Base-by-base conservation (phyloP, 2,888 invertebrate species). In the Rhagonycha lutea region DNA sequence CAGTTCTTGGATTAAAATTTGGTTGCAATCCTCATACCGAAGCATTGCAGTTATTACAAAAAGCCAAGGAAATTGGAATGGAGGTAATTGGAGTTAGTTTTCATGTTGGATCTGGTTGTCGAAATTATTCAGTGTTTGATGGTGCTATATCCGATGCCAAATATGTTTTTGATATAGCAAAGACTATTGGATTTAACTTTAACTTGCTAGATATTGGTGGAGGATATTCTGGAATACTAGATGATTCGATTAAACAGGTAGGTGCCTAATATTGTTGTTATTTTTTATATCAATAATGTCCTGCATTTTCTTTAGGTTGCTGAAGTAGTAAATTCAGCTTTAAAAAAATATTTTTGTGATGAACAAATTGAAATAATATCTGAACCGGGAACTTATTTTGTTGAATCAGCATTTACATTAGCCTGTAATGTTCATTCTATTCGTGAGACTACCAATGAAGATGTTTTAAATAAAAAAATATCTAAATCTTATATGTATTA, bases 311-410 rank as follows among this genome's bases (percentile, higher is more conserved):
- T 84, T 70, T 78, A 87, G 94, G 94, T 96, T 84, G 93, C 96
- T 2, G 89, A 89, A 12, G 92, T 95, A 81, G 91, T 99, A 78
- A 97, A 96, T 87, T 84, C 88, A n/a, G 93, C 97, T 0, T 87
- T 99, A 80, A 93, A 94, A 76, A 90, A 91, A 76, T 93, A 94
- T 87, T 99, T 99, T 89, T 93, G 95, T 11, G 92, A 92, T 81
- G 93, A 95, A 18, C 91, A 91, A 78, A 93, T 98, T 79, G 91
- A 92, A 26, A 92, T 99, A 77, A 97, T 99, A 84, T 97, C 98
- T 10, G 99, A 99, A 88, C 98, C 98, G 0, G 99, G 99, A 4
- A 92, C 98, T 14, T 99, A 94, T 89, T 98, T 96, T 89, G 98
- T 97, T 1, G 95, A 97, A 67, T 96, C 98, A 23, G 98, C 99